Evolutionary conservation across 2,888 invertebrate species (phyloP).

Genomic region (Pammene fasciana): DNA sequence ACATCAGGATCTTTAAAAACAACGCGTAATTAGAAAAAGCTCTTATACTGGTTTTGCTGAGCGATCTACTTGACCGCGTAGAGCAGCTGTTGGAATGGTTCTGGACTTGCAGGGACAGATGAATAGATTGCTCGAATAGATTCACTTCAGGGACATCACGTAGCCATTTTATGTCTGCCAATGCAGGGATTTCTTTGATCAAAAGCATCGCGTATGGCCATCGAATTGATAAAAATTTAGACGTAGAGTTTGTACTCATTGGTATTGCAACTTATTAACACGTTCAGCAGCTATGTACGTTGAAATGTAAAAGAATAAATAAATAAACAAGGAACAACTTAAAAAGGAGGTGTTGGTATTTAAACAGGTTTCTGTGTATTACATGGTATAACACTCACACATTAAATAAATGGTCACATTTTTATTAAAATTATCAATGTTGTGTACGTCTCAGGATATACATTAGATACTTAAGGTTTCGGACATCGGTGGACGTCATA

Average conservation of each 20-base stretch:
- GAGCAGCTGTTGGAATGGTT: neutral
- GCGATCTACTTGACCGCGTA: neutral
- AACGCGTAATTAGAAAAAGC: neutral
- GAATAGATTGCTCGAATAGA: conserved; percentile 69
- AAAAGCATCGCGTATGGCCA: conserved; percentile 24
- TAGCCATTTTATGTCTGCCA: conserved; percentile 71
- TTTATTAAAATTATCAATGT: no score
- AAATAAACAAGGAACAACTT: neutral
- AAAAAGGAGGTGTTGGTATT: no score
- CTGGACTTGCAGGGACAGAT: conserved; percentile 55
- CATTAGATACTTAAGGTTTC: no score
- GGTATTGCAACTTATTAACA: conserved; percentile 3
- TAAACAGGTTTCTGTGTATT: no score
- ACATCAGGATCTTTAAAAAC: neutral
- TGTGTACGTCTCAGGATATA: no score
- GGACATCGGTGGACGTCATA: no score
- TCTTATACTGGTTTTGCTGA: neutral
- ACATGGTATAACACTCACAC: no score
- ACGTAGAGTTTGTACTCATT: neutral
- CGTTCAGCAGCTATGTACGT: neutral
- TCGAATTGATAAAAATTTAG: no score
- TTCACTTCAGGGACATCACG: conserved; percentile 72
- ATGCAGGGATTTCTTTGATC: conserved; percentile 36
- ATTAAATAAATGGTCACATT: no score
- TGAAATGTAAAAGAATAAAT: neutral